Percentiles rank a stretch among this genome's conserved stretches.
Evolutionary conservation across 2,797 vertebrate species (phyloP).

Genomic region (Fundulus diaphanus): DNA sequence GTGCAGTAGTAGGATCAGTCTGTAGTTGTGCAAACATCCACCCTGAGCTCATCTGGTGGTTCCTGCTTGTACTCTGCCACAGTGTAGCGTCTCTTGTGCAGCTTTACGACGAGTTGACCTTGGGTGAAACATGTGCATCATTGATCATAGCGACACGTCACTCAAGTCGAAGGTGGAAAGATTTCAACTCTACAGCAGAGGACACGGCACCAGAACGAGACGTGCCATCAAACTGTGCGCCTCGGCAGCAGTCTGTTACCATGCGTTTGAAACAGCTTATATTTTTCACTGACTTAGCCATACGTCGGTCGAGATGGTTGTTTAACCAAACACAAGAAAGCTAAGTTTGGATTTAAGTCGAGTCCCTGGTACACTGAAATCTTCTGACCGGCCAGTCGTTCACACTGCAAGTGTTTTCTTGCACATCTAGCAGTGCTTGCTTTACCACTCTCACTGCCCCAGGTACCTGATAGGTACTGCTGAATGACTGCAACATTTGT

Average conservation of each 20-base stretch:
- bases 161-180: constrained; percentile 10
- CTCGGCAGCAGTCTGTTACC: not conserved
- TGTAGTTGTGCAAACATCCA: constrained; percentile 1
- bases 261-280: constrained; percentile 8
- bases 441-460: constrained; percentile 28
- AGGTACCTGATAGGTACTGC: constrained; percentile 44
- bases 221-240: not conserved
- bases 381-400: constrained; percentile 57
- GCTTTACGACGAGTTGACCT: constrained; percentile 40
- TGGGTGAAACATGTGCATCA: constrained; percentile 24
- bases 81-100: not conserved
- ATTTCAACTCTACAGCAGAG: not conserved
- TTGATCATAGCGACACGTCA: constrained; percentile 15
- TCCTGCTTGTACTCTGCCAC: not conserved
- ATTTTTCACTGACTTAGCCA: constrained; percentile 2
- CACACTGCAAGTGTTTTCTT: constrained; percentile 5
- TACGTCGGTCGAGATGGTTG: not conserved
- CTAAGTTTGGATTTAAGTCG: constrained; percentile 30
- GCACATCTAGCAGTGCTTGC: constrained; percentile 32
- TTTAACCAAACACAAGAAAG: constrained; percentile 2
- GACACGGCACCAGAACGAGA: not conserved
- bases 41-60: not conserved
- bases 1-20: not conserved
- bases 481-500: constrained; percentile 66
- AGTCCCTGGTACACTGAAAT: constrained; percentile 28